phyloP scores from a whole-genome alignment of 2,888 invertebrate genomes.

The Campopleginae sp. region DNA sequence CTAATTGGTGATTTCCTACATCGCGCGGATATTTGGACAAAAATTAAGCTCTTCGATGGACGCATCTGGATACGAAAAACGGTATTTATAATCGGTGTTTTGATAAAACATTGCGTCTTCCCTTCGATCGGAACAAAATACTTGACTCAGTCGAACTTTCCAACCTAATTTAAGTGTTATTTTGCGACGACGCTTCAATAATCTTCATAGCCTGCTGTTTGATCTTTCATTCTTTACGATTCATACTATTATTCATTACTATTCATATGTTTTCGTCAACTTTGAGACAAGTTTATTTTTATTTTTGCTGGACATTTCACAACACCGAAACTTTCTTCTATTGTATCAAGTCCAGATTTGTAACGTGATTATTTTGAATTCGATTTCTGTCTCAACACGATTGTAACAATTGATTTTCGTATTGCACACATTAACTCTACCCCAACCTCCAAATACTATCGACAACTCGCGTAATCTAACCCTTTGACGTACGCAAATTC shows the following conservation, averaged over 20 bases:
- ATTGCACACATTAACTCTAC: background rate
- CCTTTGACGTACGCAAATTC: no score
- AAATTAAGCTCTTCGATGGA: background rate
- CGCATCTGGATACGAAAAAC: slow-evolving; percentile 4
- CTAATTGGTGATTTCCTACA: background rate
- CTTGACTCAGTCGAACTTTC: background rate
- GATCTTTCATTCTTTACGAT: background rate
- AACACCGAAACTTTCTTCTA: background rate
- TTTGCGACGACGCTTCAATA: slow-evolving; percentile 19
- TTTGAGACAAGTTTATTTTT: background rate
- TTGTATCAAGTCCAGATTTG: background rate
- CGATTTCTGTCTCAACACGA: background rate
- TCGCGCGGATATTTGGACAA: background rate
- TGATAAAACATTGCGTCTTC: background rate
- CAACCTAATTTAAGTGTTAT: slow-evolving; percentile 14
- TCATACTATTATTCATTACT: no score
- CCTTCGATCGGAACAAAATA: background rate
- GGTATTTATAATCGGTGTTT: background rate
- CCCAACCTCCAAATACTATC: background rate
- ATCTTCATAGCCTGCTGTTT: background rate
- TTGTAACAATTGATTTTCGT: background rate
- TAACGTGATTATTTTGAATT: no score
- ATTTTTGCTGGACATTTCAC: background rate
- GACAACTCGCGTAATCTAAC: no score
- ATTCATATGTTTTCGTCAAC: background rate